phyloP scores from a whole-genome alignment of 2,113 vertebrate species.

The Cololabis saira region DNA sequence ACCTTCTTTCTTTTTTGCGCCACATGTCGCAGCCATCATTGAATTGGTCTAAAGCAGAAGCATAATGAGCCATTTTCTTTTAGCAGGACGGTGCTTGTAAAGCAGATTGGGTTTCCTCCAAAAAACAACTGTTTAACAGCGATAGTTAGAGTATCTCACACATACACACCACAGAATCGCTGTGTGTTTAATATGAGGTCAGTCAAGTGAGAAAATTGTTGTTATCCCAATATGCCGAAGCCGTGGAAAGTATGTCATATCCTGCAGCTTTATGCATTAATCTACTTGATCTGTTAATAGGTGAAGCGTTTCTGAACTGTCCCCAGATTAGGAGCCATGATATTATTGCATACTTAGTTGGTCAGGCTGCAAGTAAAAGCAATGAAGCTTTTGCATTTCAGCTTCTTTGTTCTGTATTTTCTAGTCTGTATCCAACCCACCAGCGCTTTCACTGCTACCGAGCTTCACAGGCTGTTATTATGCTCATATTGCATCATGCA shows the following conservation, averaged over 20 bases:
- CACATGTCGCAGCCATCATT: not conserved
- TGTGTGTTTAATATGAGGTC: not conserved
- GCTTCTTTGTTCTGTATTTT: no score
- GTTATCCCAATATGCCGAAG: constrained; percentile 1
- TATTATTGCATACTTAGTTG: no score
- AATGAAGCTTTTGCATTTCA: no score
- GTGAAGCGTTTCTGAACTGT: not conserved
- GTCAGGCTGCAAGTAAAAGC: no score
- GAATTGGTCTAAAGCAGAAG: constrained; percentile 7
- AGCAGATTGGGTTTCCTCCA: not conserved
- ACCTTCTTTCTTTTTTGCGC: constrained; percentile 3
- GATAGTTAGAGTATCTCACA: no score
- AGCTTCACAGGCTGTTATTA: no score
- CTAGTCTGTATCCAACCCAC: no score
- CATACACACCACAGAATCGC: not conserved
- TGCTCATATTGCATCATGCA: no score
- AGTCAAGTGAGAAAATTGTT: not conserved
- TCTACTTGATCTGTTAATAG: constrained; percentile 16
- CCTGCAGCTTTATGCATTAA: constrained; percentile 8
- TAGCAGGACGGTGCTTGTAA: constrained; percentile 2
- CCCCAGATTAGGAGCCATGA: no score
- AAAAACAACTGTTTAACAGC: no score
- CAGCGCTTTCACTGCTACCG: no score
- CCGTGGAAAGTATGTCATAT: constrained; percentile 19
- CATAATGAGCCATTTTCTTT: constrained; percentile 23